Evolutionary conservation across 2,113 vertebrate genomes (phyloP).

Genomic region (Mixornis gularis): DNA sequence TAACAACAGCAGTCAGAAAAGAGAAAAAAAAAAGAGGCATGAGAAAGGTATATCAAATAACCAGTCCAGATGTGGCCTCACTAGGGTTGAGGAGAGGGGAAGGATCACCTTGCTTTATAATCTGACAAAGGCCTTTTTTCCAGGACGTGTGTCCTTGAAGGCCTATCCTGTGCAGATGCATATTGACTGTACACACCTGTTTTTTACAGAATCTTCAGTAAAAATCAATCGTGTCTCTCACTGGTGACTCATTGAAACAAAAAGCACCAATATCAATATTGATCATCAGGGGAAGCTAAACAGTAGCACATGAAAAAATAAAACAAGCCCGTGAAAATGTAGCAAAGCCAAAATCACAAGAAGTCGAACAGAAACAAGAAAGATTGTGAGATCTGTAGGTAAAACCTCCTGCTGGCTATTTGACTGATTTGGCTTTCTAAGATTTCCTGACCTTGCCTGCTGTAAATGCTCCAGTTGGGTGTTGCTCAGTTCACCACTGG

Average conservation of each 20-base stretch:
- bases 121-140: background rate
- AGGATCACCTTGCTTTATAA: background rate
- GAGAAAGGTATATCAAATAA: background rate
- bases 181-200: background rate
- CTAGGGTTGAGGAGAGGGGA: rapidly evolving
- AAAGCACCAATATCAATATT: background rate
- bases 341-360: background rate
- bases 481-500: background rate
- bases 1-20: background rate
- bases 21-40: background rate
- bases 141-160: background rate
- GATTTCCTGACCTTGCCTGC: background rate
- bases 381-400: background rate
- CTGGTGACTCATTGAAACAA: background rate
- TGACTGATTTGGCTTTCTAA: background rate
- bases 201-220: background rate
- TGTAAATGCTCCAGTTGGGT: background rate
- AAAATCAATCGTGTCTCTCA: rapidly evolving
- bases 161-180: background rate
- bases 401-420: background rate
- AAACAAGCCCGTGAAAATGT: background rate
- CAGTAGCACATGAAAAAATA: background rate
- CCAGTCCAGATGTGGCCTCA: background rate
- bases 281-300: background rate
- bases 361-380: background rate